A percentile compares a stretch with the other conserved stretches of the same genome.
These are phyloP conservation scores for Zingel zingel DNA, from an alignment of 2,113 vertebrate genomes.

Conservation along the genomic window DNA sequence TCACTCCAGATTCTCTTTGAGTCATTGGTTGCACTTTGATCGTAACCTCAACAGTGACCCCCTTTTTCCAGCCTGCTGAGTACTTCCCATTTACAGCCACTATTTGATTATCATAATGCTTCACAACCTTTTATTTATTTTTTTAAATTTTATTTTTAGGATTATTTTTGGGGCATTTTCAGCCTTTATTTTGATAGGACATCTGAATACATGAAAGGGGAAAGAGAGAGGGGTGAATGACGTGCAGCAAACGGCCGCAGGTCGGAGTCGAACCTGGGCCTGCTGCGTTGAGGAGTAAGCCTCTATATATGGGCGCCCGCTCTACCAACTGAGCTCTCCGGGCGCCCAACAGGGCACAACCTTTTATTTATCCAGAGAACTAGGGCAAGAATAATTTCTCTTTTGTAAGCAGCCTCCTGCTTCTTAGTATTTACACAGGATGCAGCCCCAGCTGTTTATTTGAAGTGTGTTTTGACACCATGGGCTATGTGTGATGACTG, in stretches of 20 bases:
- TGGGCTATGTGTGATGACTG: constrained; percentile 1
- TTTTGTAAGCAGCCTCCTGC: not conserved
- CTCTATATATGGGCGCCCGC: no score
- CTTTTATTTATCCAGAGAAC: not conserved
- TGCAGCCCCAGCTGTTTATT: not conserved
- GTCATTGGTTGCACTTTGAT: not conserved
- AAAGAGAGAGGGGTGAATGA: no score
- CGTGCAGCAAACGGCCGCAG: no score
- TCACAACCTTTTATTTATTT: not conserved
- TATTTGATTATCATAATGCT: not conserved
- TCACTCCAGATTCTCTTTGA: not conserved
- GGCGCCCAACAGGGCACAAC: not conserved
- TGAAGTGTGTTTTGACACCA: constrained; percentile 10
- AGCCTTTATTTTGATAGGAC: no score
- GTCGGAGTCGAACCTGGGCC: no score
- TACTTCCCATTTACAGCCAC: constrained; percentile 3
- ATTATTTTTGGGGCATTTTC: no score
- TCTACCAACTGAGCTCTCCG: no score
- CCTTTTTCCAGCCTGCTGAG: not conserved
- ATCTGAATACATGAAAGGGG: no score
- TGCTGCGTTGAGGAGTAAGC: no score
- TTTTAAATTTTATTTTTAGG: not conserved
- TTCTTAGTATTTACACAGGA: not conserved
- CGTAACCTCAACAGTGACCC: not conserved
- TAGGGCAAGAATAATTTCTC: not conserved